Base-by-base conservation (phyloP, 2,888 invertebrate species). In the Sipha maydis region DNA sequence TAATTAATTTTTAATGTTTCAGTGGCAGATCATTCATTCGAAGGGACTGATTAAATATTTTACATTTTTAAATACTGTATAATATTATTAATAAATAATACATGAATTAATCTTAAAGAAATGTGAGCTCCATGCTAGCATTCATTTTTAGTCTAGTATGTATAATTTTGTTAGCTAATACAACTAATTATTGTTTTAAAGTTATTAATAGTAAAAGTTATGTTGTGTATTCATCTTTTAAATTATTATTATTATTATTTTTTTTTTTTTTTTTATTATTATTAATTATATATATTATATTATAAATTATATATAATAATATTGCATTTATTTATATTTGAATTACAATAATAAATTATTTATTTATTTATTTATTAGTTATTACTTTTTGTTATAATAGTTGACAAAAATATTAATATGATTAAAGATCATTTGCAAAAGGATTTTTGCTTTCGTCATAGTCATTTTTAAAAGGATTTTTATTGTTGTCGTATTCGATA, bases 361-460 rank as follows among this genome's bases (percentile, higher is more conserved):
- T 88, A n/a, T n/a, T n/a, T n/a, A n/a, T n/a, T n/a, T n/a, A 76
- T 88, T 86, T 75, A 75, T 67, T 82, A 28, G 34, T 34, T 69
- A 41, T 67, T 84, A 38, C 21, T 41, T 19, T 54, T 48, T 56
- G 54, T 73, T 73, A n/a, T 61, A 8, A 25, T 19, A 79, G 73
- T 73, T 73, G 2, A 84, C 34, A n/a, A 7, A 48, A 48, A 14
- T 61, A 21, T 41, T 48, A 14, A 41, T 31, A 25, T 41, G 25
- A 19, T 75, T 67, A 86, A 73, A 8, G n/a, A n/a, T 86, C 86
- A 75, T 88, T 41, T 41, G 93, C 92, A 91, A 96, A 96, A 3
- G 96, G 96, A 92, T 96, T 96, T 85, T 95, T 93, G 92, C 95
- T 95, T 90, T 94, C 95, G 92, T 96, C 96, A 91, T 96, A 96